Evolutionary conservation across 2,888 invertebrate species (phyloP), one percentile per base, ranked within the genome.

Genomic region (Calliopum simillimum): DNA sequence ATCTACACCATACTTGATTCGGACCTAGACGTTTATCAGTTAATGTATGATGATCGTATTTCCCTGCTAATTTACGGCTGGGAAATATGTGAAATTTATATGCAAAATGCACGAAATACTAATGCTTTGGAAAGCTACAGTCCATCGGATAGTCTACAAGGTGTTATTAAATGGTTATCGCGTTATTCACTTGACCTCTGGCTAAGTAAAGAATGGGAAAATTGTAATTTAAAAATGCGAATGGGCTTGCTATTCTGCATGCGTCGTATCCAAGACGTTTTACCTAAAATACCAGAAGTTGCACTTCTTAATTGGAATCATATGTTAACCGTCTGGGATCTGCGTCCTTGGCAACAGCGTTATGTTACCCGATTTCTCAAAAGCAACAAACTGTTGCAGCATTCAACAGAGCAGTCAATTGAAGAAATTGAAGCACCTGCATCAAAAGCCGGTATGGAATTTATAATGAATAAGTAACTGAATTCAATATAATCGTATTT

Each of bases 141-240:
- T 8, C 72, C 79, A 16, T 69, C 75, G 0, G 51, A 74, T 33
- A 69, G 69, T 47, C 49, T 83, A 41, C 65, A 71, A 4, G 74
- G 74, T 12, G 75, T 83, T 3, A 73, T 76, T 11, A 79, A 77
- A 43, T 69, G 78, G 14, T 68, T 84, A 23, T 76, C 77, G 0
- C 78, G 82, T 16, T 79, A 80, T 69, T 79, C 83, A 3, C 67
- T 83, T 63, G 81, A 81, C 25, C 51, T 83, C n/a, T 79, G 77
- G 79, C 80, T 84, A 46, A 79, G 84, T 44, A 80, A 78, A 51
- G 83, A 83, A 64, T 83, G 83, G 82, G 76, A 71, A 0, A 72
- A 68, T 21, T 79, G 79, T 68, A 73, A 77, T 4, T 47, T 74
- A 0, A 69, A 72, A 14, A 71, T 78, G 0, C 77, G 76, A 55